Evolutionary conservation across 1,140 invertebrate genomes (phyloP).

Genomic region (Drepana arcuata): DNA sequence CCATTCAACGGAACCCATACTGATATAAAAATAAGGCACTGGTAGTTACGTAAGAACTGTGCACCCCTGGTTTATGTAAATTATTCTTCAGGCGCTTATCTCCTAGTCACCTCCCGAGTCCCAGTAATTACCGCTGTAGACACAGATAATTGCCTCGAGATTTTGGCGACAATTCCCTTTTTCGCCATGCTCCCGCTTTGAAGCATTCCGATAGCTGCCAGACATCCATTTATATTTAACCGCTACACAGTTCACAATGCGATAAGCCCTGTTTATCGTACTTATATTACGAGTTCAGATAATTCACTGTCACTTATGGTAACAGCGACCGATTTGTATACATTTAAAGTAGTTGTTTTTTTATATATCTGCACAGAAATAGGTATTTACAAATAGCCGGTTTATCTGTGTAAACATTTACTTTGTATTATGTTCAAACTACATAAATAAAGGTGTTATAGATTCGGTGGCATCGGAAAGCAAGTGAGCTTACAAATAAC

Average conservation of each 20-base stretch:
- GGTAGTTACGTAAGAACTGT: constrained; percentile 20
- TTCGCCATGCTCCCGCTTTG: constrained; percentile 8
- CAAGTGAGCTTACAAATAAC: constrained; percentile 4
- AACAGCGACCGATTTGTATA: too few species aligned
- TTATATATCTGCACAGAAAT: too few species aligned
- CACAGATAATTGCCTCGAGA: constrained; percentile 33
- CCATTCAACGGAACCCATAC: too few species aligned
- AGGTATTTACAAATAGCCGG: too few species aligned
- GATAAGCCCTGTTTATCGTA: background rate
- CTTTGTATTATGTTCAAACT: too few species aligned
- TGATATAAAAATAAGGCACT: too few species aligned
- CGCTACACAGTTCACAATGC: background rate
- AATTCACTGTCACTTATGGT: too few species aligned
- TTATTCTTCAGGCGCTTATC: constrained; percentile 28
- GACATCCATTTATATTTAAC: constrained; percentile 1
- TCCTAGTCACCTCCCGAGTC: constrained; percentile 15
- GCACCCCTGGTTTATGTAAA: constrained; percentile 18
- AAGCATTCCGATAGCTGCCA: background rate
- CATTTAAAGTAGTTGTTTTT: too few species aligned
- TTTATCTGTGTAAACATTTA: too few species aligned
- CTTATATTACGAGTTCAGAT: background rate
- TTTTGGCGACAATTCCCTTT: constrained; percentile 9
- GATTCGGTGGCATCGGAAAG: too few species aligned
- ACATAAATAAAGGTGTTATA: too few species aligned
- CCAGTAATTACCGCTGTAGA: constrained; percentile 28